Evolutionary conservation across 2,113 vertebrate species (phyloP).

Genomic region (Natator depressus): DNA sequence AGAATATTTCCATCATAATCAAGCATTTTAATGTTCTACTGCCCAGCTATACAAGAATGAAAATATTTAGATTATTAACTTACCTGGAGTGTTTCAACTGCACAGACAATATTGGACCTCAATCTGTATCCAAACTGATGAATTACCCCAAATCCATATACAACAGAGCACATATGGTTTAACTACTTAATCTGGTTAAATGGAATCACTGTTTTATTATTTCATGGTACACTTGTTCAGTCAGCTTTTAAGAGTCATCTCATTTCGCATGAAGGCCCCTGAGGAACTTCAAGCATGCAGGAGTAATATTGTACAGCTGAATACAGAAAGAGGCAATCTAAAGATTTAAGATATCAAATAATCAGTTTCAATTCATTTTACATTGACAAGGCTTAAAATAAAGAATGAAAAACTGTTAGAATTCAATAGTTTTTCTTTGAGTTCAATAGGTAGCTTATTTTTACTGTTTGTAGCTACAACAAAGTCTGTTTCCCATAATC

Average conservation of each 20-base stretch:
- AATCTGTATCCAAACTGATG: background rate
- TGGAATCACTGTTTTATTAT: background rate
- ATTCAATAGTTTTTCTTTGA: background rate
- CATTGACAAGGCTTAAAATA: background rate
- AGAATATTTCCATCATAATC: background rate
- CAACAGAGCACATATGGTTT: background rate
- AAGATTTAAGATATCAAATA: background rate
- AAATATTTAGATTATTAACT: conserved; percentile 35
- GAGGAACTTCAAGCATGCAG: conserved; percentile 12
- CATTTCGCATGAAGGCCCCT: conserved; percentile 32
- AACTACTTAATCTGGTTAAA: background rate
- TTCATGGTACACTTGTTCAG: conserved; percentile 12
- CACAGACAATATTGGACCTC: background rate
- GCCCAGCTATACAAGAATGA: conserved; percentile 42
- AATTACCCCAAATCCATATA: conserved; percentile 22
- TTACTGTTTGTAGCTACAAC: background rate
- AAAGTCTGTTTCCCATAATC: background rate
- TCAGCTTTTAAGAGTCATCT: conserved; percentile 40
- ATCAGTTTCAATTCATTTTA: background rate
- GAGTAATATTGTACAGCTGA: background rate
- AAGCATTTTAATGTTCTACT: background rate
- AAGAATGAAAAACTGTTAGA: background rate
- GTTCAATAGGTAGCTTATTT: fast-evolving
- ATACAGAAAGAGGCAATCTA: conserved; percentile 4
- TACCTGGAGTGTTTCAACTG: conserved; percentile 50